phyloP scores from a whole-genome alignment of 2,888 invertebrate species.

The Volucella inanis region DNA sequence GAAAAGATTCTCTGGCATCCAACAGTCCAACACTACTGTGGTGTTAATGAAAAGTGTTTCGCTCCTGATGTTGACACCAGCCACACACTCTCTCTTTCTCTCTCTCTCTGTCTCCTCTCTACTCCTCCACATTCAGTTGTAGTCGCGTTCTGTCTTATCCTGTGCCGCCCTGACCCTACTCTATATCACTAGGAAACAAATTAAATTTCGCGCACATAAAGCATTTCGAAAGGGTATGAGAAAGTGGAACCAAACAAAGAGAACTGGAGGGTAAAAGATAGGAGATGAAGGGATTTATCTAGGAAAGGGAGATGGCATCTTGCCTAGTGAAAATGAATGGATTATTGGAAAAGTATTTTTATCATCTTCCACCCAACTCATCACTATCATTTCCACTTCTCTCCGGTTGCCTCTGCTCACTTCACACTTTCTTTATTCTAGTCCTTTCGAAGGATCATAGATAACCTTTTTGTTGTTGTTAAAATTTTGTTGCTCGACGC shows the following conservation, averaged over 20 bases:
- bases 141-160: background rate
- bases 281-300: no score
- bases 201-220: slow-evolving; percentile 55
- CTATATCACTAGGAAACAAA: slow-evolving; percentile 53
- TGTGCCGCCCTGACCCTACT: background rate
- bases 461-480: slow-evolving; percentile 42
- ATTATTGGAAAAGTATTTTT: slow-evolving; percentile 52
- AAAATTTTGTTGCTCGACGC: slow-evolving; percentile 7
- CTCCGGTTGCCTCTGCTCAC: background rate
- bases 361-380: background rate
- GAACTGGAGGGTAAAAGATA: no score
- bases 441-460: slow-evolving; percentile 8
- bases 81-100: background rate
- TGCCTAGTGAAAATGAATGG: slow-evolving; percentile 23
- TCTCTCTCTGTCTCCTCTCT: no score
- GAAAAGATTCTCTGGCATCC: slow-evolving; percentile 40
- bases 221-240: background rate
- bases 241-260: background rate
- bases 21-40: background rate
- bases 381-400: background rate
- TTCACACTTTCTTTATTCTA: background rate
- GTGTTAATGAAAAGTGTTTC: slow-evolving; percentile 61
- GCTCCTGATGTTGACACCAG: slow-evolving; percentile 34
- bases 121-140: no score
- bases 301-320: background rate